These are phyloP conservation scores for Patella depressa DNA, from an alignment of 2,888 invertebrate species.

Conservation along the genomic window DNA sequence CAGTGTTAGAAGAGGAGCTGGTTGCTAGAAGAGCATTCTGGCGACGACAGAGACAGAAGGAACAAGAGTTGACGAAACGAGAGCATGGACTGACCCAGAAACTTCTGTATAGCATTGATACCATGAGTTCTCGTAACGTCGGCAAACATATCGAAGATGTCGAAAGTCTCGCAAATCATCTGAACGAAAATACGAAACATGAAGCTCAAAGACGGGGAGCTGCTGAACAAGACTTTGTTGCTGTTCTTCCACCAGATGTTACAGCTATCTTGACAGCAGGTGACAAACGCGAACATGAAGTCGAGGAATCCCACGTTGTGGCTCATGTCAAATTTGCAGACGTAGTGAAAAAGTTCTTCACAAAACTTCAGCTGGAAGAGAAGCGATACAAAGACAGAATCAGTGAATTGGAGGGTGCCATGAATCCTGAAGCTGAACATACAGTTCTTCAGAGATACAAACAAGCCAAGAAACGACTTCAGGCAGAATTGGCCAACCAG, in stretches of 20 bases:
- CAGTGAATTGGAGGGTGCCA: conserved; percentile 57
- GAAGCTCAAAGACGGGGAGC: conserved; percentile 65
- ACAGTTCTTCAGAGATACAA: conserved; percentile 54
- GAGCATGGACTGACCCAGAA: conserved; percentile 55
- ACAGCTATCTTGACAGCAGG: conserved; percentile 61
- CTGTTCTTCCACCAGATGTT: conserved; percentile 63
- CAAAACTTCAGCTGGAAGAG: conserved; percentile 63
- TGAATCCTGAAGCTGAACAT: conserved; percentile 65
- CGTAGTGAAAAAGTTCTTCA: conserved; percentile 59
- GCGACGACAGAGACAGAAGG: conserved; percentile 63
- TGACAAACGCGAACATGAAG: conserved; percentile 54
- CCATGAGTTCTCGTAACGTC: conserved; percentile 40
- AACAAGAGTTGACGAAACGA: conserved; percentile 55
- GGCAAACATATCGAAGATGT: conserved; percentile 43
- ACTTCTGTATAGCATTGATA: conserved; percentile 56
- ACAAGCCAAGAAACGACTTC: conserved; percentile 56
- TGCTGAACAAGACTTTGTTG: conserved; percentile 58
- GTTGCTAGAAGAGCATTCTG: conserved; percentile 63
- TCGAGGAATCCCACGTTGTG: conserved; percentile 55
- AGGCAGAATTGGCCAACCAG: conserved; percentile 63
- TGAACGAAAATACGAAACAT: conserved; percentile 56
- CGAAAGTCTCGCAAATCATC: conserved; percentile 48
- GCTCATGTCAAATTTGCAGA: conserved; percentile 62
- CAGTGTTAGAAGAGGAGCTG: conserved; percentile 66
- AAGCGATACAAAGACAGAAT: conserved; percentile 59